phyloP scores from a whole-genome alignment of 1,140 invertebrate species.

The Phenacoccus solenopsis region DNA sequence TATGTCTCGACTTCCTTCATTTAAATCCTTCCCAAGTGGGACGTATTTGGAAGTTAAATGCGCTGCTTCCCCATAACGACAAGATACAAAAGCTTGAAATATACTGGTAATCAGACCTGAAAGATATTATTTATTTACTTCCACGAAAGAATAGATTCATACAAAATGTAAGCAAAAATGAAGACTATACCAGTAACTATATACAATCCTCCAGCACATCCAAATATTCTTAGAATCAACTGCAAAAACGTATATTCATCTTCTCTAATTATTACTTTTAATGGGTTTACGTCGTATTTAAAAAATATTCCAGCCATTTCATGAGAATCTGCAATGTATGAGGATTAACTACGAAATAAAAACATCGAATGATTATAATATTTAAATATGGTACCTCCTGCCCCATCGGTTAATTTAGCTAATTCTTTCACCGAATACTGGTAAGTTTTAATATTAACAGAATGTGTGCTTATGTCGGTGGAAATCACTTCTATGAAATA shows the following conservation, averaged over 20 bases:
- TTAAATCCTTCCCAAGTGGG: neutral
- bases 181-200: slow-evolving; percentile 52
- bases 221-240: slow-evolving; percentile 75
- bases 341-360: neutral
- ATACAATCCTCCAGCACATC: slow-evolving; percentile 81
- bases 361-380: neutral
- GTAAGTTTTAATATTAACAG: slow-evolving; percentile 60
- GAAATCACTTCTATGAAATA: slow-evolving; percentile 95
- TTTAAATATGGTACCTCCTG: neutral
- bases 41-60: neutral
- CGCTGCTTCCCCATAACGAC: neutral
- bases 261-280: slow-evolving; percentile 74
- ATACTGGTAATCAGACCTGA: neutral
- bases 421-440: slow-evolving; percentile 89
- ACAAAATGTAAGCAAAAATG: neutral
- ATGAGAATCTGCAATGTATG: slow-evolving; percentile 72
- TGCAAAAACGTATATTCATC: slow-evolving; percentile 62
- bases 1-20: neutral
- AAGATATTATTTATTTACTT: no score
- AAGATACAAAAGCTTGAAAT: neutral
- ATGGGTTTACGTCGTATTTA: slow-evolving; percentile 82
- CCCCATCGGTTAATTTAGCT: slow-evolving; percentile 34
- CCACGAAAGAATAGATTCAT: no score
- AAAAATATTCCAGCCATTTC: slow-evolving; percentile 88
- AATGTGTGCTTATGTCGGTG: slow-evolving; percentile 68